These are phyloP conservation scores for Muntiacus reevesi DNA, from an alignment of 2,113 vertebrate species.

Conservation along the genomic window DNA sequence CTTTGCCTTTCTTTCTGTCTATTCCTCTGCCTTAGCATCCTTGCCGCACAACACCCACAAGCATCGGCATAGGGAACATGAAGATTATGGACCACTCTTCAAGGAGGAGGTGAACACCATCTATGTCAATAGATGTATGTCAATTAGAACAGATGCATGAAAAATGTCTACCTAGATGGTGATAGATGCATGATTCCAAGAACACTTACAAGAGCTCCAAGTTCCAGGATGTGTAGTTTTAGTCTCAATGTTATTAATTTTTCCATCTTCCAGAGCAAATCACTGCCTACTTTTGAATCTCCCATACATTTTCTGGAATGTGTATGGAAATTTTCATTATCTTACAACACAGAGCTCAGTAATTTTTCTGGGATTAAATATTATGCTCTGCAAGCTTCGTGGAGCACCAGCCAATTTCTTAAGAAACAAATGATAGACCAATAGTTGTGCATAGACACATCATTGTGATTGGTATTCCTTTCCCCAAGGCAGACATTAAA, in stretches of 20 bases:
- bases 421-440: not conserved
- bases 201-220: not conserved
- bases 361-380: not conserved
- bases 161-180: not conserved
- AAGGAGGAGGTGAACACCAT: not conserved
- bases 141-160: not conserved
- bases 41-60: not conserved
- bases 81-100: not conserved
- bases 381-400: not conserved
- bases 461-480: not conserved
- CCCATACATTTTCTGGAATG: not conserved
- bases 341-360: not conserved
- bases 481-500: not conserved
- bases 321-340: not conserved
- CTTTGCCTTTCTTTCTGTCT: not conserved
- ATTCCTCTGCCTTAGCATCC: not conserved
- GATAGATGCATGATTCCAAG: not conserved
- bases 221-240: not conserved
- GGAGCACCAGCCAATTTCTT: not conserved
- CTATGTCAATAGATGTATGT: not conserved
- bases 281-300: not conserved
- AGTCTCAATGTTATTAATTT: not conserved
- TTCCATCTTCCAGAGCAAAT: not conserved
- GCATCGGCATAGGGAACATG: too few species aligned
- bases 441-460: not conserved